Evolutionary conservation across 1,140 invertebrate genomes (phyloP), one percentile per base, ranked within the genome.

Genomic region (Sinella curviseta): DNA sequence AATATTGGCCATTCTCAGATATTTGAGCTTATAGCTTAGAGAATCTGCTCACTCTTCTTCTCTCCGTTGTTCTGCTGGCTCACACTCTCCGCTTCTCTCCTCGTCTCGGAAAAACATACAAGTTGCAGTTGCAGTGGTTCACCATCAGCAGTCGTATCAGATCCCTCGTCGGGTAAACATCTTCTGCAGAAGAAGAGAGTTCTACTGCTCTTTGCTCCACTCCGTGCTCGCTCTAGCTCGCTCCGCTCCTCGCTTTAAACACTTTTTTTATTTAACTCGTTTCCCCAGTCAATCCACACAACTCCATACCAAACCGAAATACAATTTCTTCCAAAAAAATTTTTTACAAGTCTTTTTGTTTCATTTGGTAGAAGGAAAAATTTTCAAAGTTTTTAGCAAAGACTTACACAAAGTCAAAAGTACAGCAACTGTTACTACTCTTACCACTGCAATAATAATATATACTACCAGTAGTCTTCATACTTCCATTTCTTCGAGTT

Each of bases 111-210:
- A 48, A 48, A 48, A 48, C 8, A 33, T 30, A 70, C 8, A 70
- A 70, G 65, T 70, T 70, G 65, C 28, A 70, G 28, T 30, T 33
- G 26, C 65, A 70, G 28, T 14, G 65, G 8, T 70, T 24, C 26
- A 70, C 12, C 26, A 70, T 8, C 65, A 70, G 65, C 65, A 70
- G 65, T 70, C 31, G 65, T 70, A 8, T 30, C 65, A 70, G 26
- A 33, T 31, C 65, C 65, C 28, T 70, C 28, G 65, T 31, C 65
- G 65, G 65, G 65, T 33, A 3, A 70, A 70, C 65, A 70, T 70
- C 65, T 48, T 48, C 39, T 12, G 39, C 39, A 12, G 39, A 48
- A 4, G 55, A 30, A 70, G 30, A 70, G 65, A 70, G 31, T 31
- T 30, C 65, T n/a, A 24, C 65, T 70, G 65, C 65, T 70, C 65